Evolutionary conservation across 2,113 vertebrate genomes (phyloP).

Genomic region (Bolborhynchus lineola): DNA sequence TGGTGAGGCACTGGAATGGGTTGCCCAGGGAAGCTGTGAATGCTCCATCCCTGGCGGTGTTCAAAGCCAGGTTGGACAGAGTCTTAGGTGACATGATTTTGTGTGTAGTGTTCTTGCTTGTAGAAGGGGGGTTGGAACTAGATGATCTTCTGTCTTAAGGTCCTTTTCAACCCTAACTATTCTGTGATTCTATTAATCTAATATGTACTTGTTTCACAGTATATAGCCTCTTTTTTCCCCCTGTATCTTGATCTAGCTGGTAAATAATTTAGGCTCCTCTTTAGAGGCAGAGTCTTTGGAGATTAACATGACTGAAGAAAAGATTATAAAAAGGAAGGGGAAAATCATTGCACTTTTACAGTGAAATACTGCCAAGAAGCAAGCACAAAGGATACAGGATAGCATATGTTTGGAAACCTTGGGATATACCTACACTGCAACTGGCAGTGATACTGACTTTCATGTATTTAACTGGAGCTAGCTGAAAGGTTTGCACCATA

Average conservation of each 20-base stretch:
- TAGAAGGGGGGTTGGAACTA: background rate
- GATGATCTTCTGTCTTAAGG: background rate
- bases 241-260: background rate
- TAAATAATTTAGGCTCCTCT: conserved; percentile 4
- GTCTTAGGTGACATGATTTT: background rate
- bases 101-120: background rate
- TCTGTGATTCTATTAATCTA: background rate
- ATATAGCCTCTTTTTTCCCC: background rate
- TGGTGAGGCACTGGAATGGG: background rate
- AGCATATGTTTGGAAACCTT: background rate
- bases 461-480: background rate
- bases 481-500: background rate
- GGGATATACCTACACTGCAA: background rate
- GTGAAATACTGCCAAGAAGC: background rate
- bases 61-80: background rate
- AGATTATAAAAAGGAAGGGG: background rate
- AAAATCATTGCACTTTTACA: background rate
- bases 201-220: background rate
- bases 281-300: conserved; percentile 7
- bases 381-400: background rate
- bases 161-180: background rate
- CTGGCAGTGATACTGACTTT: background rate
- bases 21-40: background rate
- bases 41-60: too few species aligned
- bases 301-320: background rate